Conservation (phyloP, 2,888 invertebrate genomes). For the Eupeodes luniger region DNA sequence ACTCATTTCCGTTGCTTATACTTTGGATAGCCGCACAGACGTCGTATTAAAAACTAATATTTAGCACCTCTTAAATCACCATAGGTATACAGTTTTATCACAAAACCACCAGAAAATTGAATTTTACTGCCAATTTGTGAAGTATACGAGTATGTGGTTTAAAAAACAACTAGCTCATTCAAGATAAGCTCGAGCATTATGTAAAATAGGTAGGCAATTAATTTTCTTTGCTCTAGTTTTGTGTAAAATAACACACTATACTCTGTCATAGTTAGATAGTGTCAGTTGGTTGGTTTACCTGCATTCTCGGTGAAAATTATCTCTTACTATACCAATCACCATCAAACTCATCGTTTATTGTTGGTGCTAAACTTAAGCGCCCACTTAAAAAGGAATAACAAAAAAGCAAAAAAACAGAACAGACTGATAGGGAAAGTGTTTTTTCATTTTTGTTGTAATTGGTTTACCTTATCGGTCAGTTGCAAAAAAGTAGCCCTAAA, state of each 20-base stretch:
- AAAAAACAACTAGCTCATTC: constrained; percentile 44
- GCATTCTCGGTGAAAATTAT: constrained; percentile 60
- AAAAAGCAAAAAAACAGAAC: constrained; percentile 57
- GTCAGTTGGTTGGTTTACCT: constrained; percentile 53
- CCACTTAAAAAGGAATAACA: constrained; percentile 48
- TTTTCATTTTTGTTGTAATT: constrained; percentile 36
- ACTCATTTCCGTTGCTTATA: constrained; percentile 18
- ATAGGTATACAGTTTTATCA: constrained; percentile 4
- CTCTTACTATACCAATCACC: constrained; percentile 32
- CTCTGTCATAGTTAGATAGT: constrained; percentile 23
- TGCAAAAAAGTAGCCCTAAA: constrained; percentile 5
- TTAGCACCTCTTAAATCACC: constrained; percentile 27
- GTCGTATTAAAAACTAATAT: constrained; percentile 29
- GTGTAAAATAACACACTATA: constrained; percentile 9
- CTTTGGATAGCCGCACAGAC: background rate
- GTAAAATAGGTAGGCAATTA: constrained; percentile 82
- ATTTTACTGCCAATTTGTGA: constrained; percentile 55
- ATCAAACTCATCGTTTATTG: constrained; percentile 41
- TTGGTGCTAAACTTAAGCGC: constrained; percentile 38
- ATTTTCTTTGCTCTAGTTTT: constrained; percentile 83
- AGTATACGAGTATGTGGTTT: constrained; percentile 16
- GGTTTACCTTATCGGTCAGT: constrained; percentile 47
- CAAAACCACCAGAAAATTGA: constrained; percentile 41
- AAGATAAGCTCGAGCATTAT: constrained; percentile 80
- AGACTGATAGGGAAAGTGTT: constrained; percentile 73